phyloP scores from a whole-genome alignment of 2,113 vertebrate species.

The Brienomyrus longianalis region DNA sequence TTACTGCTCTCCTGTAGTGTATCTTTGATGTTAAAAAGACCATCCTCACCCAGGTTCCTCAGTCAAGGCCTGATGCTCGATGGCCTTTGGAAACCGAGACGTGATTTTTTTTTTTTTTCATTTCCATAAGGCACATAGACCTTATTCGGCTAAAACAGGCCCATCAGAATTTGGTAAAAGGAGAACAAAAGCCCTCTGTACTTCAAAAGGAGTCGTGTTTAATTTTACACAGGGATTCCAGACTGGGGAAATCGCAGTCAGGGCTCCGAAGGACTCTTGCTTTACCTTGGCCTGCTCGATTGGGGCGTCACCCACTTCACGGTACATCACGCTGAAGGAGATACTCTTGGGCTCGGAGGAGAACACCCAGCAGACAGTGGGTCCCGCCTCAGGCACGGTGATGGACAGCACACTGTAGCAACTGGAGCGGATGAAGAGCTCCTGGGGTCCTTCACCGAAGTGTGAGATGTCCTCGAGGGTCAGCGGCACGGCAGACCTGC shows the following conservation, averaged over 20 bases:
- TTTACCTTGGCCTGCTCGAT: conserved; percentile 81
- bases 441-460: conserved; percentile 76
- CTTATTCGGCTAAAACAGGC: not conserved
- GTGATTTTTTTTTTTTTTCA: not conserved
- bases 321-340: conserved; percentile 82
- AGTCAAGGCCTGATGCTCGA: not conserved
- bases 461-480: conserved; percentile 71
- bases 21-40: not conserved
- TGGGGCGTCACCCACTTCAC: conserved; percentile 58
- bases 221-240: not conserved
- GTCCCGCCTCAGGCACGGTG: conserved; percentile 59
- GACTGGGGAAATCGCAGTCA: too few relatives aligned
- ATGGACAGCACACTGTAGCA: conserved; percentile 82
- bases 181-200: not conserved
- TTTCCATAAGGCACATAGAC: not conserved
- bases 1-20: not conserved
- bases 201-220: not conserved
- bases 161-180: not conserved
- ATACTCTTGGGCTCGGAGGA: conserved; percentile 95
- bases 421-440: conserved; percentile 83
- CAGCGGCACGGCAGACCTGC: conserved; percentile 70
- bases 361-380: conserved; percentile 84
- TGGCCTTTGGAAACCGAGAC: not conserved
- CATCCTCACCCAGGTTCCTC: not conserved
- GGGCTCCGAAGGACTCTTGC: not conserved